Evolutionary conservation across 2,888 invertebrate species (phyloP), one percentile per base, ranked within the genome.

Genomic region (Podabrus alpinus): DNA sequence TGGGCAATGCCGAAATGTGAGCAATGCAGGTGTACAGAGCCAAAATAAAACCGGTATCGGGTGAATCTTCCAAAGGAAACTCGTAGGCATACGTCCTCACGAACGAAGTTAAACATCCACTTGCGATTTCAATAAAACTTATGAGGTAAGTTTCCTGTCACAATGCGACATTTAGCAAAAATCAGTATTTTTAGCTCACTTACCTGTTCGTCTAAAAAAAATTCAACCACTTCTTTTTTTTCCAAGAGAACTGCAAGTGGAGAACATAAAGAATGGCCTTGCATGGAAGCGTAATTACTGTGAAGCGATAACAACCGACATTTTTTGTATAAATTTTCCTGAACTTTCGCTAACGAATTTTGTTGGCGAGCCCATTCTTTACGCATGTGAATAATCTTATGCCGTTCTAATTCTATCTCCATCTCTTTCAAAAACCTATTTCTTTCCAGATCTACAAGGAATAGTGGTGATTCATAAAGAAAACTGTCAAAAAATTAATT

Each of bases 361-460:
- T 76, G 76, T 16, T 76, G 76, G 15, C 66, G 60, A 7, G 11
- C 45, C 76, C 76, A 76, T 25, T 76, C 76, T 3, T 68, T 68
- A 9, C 75, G 21, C 17, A 73, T 16, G 45, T 76, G 73, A 11
- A 10, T 2, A 5, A 73, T 71, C 60, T 70, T 72, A 13, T 24
- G 68, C 24, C 73, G 45, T 64, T 70, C 68, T 11, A 62, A 15
- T 21, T 68, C 70, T 5, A n/a, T 21, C 15, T 76, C 73, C 59
- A 76, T 64, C 9, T 70, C 64, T 10, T 15, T 21, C 10, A 62
- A 9, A 21, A 76, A 73, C 9, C 70, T 67, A 10, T 68, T 16
- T 25, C 75, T 73, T 68, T 67, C 25, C 1, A 76, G 3, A 68
- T 76, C 75, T 76, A 45, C 9, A 72, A 72, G 15, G 5, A 29